Conservation (phyloP, 2,113 vertebrate genomes). For the Petromus typicus region DNA sequence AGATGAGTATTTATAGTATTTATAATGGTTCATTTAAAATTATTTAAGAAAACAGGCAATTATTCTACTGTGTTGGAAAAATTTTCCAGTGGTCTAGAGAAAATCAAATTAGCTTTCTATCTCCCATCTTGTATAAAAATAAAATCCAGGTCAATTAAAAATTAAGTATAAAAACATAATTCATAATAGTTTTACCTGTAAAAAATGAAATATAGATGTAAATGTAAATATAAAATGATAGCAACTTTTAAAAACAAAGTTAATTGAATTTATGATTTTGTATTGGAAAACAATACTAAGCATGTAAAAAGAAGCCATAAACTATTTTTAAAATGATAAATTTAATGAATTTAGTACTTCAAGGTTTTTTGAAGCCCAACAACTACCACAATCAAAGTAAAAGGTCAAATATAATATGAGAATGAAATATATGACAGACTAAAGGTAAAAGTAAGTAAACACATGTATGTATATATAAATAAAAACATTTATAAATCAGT, state of each 20-base stretch:
- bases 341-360: neutral
- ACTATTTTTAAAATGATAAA: neutral
- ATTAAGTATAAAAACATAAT: neutral
- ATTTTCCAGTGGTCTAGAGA: neutral
- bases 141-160: slow-evolving; percentile 11
- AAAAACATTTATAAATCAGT: neutral
- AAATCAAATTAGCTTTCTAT: neutral
- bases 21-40: slow-evolving; percentile 28
- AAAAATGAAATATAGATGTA: neutral
- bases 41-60: slow-evolving; percentile 2
- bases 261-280: neutral
- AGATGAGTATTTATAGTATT: slow-evolving; percentile 17
- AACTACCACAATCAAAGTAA: neutral
- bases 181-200: neutral
- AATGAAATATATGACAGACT: neutral
- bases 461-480: neutral
- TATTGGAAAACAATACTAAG: neutral
- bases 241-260: neutral
- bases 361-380: neutral
- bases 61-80: slow-evolving; percentile 19
- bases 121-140: neutral
- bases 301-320: slow-evolving; percentile 4
- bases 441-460: neutral
- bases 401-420: neutral
- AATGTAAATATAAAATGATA: neutral